A percentile compares a stretch with the other conserved stretches of the same genome.
phyloP scores from a whole-genome alignment of 2,797 vertebrate species.

The Hybognathus amarus region DNA sequence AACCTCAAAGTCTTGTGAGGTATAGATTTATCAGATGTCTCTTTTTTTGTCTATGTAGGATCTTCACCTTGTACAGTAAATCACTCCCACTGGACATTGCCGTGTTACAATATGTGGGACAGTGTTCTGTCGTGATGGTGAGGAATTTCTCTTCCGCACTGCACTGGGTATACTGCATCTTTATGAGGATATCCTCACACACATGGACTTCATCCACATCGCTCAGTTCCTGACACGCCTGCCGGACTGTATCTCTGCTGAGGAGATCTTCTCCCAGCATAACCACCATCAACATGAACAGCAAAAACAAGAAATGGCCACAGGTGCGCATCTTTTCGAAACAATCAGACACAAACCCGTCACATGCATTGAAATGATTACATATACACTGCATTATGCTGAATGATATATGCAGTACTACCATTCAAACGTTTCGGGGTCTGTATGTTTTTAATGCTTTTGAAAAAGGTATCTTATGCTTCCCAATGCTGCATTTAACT shows the following conservation, averaged over 20 bases:
- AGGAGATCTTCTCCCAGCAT: constrained; percentile 95
- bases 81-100: constrained; percentile 95
- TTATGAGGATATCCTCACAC: constrained; percentile 92
- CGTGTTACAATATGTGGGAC: constrained; percentile 99
- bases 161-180: constrained; percentile 93
- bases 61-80: constrained; percentile 97
- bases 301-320: constrained; percentile 95
- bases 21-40: not conserved
- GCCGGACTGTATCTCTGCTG: constrained; percentile 90
- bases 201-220: constrained; percentile 99
- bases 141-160: constrained; percentile 97
- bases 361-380: not conserved
- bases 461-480: not conserved
- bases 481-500: not conserved
- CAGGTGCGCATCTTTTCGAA: constrained; percentile 77
- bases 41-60: constrained; percentile 77
- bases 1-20: not conserved
- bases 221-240: constrained; percentile 98
- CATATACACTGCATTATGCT: not conserved
- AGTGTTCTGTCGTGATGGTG: constrained; percentile 97
- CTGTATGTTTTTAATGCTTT: not conserved
- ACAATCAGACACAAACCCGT: not conserved
- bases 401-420: not conserved
- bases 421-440: not conserved
- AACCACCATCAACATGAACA: constrained; percentile 91